phyloP scores from a whole-genome alignment of 2,113 vertebrate species.

The Gallinago jamesoni region DNA sequence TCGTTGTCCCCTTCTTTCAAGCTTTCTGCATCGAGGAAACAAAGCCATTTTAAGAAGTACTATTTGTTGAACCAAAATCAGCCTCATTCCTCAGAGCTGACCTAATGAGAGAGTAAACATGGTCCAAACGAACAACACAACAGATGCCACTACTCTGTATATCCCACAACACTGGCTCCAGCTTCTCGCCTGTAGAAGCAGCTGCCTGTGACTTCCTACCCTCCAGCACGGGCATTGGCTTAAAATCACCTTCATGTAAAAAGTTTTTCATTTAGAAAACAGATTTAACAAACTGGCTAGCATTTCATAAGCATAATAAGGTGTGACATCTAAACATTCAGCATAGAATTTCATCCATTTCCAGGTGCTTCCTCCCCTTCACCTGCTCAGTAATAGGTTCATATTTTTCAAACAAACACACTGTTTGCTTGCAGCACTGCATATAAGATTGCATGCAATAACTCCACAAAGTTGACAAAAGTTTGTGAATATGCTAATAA shows the following conservation, averaged over 20 bases:
- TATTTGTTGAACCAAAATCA: not conserved
- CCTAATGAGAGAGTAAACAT: not conserved
- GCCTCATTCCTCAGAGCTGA: not conserved
- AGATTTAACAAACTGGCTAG: not conserved
- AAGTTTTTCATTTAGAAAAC: not conserved
- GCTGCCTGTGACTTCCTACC: not conserved
- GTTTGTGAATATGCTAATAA: not conserved
- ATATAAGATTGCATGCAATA: not conserved
- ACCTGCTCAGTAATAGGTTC: not conserved
- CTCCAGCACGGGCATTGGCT: not conserved
- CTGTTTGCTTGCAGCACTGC: not conserved
- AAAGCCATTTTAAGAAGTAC: not conserved
- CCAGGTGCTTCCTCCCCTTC: fast-evolving
- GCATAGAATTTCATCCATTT: not conserved
- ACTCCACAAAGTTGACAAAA: not conserved
- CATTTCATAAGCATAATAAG: not conserved
- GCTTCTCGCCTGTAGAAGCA: not conserved
- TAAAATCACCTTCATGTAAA: not conserved
- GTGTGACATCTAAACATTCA: not conserved
- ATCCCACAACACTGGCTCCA: not conserved
- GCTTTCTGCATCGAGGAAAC: not conserved
- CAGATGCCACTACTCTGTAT: not conserved
- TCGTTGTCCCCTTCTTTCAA: not conserved
- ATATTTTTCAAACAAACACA: not conserved
- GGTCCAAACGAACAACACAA: not conserved